Conservation (phyloP, 2,113 vertebrate species). For the Dendropsophus ebraccatus region DNA sequence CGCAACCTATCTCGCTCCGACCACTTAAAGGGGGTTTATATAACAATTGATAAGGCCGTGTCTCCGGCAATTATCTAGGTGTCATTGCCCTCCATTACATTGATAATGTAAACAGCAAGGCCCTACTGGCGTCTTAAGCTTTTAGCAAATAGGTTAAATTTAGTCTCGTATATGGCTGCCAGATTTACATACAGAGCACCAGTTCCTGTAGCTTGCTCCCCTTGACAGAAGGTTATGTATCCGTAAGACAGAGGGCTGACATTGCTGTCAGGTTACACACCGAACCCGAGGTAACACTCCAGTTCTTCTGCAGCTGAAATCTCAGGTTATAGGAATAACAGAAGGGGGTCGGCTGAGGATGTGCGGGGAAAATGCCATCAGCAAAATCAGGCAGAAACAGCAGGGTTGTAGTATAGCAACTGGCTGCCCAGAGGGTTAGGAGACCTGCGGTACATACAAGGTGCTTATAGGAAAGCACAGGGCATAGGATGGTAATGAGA, state of each 20-base stretch:
- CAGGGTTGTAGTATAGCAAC: neutral
- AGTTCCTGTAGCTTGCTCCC: neutral
- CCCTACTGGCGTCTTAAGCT: constrained; percentile 3
- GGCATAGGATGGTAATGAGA: neutral
- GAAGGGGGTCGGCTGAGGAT: constrained; percentile 4
- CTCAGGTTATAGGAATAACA: constrained; percentile 43
- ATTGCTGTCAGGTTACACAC: constrained; percentile 48
- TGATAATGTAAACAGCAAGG: neutral
- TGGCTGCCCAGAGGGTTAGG: neutral
- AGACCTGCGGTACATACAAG: neutral
- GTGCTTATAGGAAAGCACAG: neutral
- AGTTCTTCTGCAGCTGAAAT: constrained; percentile 25
- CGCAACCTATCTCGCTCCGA: neutral
- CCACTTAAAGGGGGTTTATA: neutral
- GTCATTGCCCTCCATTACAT: constrained; percentile 14
- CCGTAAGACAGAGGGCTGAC: constrained; percentile 26
- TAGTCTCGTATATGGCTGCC: constrained; percentile 64
- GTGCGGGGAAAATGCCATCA: constrained; percentile 33
- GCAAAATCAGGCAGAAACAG: constrained; percentile 38
- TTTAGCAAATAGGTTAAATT: constrained; percentile 20
- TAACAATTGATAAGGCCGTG: neutral
- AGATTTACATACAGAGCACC: neutral
- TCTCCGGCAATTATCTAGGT: neutral
- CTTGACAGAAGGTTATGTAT: constrained; percentile 34
- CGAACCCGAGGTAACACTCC: constrained; percentile 47